Base-by-base conservation (phyloP, 2,113 vertebrate species). In the Lepisosteus oculatus region DNA sequence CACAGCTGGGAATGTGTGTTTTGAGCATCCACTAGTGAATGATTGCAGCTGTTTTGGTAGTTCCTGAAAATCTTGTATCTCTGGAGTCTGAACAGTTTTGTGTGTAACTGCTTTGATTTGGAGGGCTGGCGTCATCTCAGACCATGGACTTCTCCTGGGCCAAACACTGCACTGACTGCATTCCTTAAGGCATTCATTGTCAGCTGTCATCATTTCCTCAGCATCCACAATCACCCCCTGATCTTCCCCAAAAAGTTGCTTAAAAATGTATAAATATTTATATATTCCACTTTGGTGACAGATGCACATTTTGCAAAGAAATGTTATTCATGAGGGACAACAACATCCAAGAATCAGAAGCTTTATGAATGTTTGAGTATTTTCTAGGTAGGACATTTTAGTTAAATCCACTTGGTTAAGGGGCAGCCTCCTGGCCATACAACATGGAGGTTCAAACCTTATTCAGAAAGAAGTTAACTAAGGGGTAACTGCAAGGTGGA, bases 21-120 rank as follows among this genome's bases (percentile, higher is more conserved):
- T 29, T 29, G 29, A 29, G 29, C 29, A 29, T 29, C 47, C 47
- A 51, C 47, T 51, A 51, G 47, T 51, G 47, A 51, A 51, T 6
- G 47, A 51, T 9, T 51, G 47, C 41, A 61, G 68, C 68, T 59
- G 68, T 15, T 29, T 55, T 1, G 8, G 9, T 65, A 63, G 61
- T 69, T 77, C 64, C 73, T 74, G 29, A 76, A 73, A 73, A 74
- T 75, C 64, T 61, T 44, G 43, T 13, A 5, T 13, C 65, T 45
- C 66, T 41, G 55, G 55, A 59, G 68, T 29, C 67, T 42, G 65
- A 54, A 72, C 76, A 71, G 69, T 71, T 51, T 66, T 76, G 78
- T 80, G 68, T 66, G 59, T 73, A 43, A 57, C 55, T 56, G 75
- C 83, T 91, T 86, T 88, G 86, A 89, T 88, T 84, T 62, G 61